phyloP scores from a whole-genome alignment of 2,113 vertebrate species.

The Alethe diademata region DNA sequence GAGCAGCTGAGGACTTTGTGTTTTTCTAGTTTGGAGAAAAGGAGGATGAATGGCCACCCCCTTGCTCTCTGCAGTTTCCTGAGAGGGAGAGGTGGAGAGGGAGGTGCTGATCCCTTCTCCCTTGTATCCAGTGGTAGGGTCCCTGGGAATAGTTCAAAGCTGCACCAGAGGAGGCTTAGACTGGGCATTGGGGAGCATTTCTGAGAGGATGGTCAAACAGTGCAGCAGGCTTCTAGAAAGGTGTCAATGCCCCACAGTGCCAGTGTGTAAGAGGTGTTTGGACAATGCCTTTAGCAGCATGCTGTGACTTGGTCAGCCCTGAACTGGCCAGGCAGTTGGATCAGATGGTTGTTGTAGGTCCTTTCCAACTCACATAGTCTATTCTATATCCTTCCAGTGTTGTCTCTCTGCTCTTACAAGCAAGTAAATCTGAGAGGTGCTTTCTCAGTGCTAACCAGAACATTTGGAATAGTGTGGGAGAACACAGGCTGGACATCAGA shows the following conservation, averaged over 20 bases:
- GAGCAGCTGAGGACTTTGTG: background rate
- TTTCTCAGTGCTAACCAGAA: background rate
- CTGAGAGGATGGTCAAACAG: background rate
- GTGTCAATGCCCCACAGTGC: background rate
- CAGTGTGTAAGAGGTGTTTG: background rate
- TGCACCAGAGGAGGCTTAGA: background rate
- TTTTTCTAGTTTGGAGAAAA: background rate
- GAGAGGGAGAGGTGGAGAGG: background rate
- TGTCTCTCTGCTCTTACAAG: background rate
- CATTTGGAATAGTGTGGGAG: background rate
- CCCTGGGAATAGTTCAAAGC: background rate
- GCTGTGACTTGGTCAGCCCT: background rate
- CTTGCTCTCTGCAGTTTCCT: background rate
- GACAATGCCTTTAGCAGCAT: background rate
- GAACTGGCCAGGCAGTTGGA: background rate
- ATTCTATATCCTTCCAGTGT: background rate
- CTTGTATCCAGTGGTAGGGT: background rate
- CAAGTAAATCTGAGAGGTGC: background rate
- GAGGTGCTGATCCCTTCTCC: background rate
- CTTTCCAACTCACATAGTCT: background rate
- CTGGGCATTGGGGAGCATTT: background rate
- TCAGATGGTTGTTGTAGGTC: background rate
- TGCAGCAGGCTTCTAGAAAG: background rate
- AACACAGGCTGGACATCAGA: background rate
- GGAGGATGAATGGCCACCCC: rapidly evolving